Base-by-base conservation (phyloP, 2,888 invertebrate species). In the Odiellus spinosus region DNA sequence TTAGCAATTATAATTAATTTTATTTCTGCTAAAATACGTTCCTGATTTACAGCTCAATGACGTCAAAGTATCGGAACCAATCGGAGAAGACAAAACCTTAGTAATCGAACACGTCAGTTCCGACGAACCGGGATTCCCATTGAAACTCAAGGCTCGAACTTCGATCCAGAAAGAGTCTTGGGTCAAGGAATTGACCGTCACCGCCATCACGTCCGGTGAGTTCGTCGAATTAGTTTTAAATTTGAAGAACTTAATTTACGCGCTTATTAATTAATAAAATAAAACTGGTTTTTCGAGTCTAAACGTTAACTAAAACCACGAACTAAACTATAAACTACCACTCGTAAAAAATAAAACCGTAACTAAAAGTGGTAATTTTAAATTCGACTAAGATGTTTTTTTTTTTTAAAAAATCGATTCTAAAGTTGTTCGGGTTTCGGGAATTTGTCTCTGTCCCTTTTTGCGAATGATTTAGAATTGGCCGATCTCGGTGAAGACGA, bases 161-260 rank as follows among this genome's bases (percentile, higher is more conserved):
- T 80, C 36, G 14, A 51, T 51, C 15, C 50, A 45, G 20, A 54
- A 51, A n/a, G 53, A 55, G 6, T 46, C 50, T 6, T 85, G 84
- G 84, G 64, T 83, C 10, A 72, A 75, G 50, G 82, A 83, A 65
- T 81, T 84, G 48, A 72, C 75, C 57, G 77, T 80, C 60, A 76
- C 80, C 71, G 73, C 77, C 39, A 76, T 39, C 8, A 36, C 39
- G 17, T 39, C 32, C 15, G 40, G 40, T 40, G 40, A 40, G 36
- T 42, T 12, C 14, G 12, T 21, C n/a, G 6, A 42, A 2, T 10
- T 41, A 21, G 20, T 11, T 43, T 38, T 19, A 17, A 17, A 38
- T 4, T 6, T 26, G 8, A 26, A 8, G 26, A 6, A 26, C 26
- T 26, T 26, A 26, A 8, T 26, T 8, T 26, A 6, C 26, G 8